Conservation (phyloP, 1,140 invertebrate species). For the Coptotermes formosanus region DNA sequence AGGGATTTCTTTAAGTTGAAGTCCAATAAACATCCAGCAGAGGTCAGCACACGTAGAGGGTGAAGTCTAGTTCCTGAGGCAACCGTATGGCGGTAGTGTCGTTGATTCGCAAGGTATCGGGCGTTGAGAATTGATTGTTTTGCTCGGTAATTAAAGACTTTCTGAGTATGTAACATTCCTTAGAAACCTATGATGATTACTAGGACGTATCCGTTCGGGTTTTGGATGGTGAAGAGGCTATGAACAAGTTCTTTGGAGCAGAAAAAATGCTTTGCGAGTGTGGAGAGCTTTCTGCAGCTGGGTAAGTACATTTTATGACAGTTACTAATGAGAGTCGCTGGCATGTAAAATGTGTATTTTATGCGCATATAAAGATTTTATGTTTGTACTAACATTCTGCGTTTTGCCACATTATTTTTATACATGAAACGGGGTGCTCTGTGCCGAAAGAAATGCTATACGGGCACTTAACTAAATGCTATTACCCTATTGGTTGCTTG, state of each 20-base stretch:
- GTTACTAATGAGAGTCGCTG: not conserved
- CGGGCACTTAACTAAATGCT: slow-evolving; percentile 42
- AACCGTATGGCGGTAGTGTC: not conserved
- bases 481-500: slow-evolving; percentile 56
- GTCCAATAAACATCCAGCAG: not conserved
- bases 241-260: not conserved
- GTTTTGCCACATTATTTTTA: not conserved
- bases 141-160: not conserved
- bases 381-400: not conserved
- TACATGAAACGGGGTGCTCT: not conserved
- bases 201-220: not conserved
- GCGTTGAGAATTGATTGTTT: slow-evolving; percentile 7
- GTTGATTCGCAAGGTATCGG: not conserved
- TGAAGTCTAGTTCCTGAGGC: not conserved
- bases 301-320: not conserved
- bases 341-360: not conserved
- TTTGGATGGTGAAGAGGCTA: not conserved
- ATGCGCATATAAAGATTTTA: not conserved
- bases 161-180: not conserved
- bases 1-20: not conserved
- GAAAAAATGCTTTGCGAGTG: not conserved
- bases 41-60: not conserved
- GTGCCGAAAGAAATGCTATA: slow-evolving; percentile 32
- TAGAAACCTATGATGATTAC: not conserved
- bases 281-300: not conserved